phyloP scores from a whole-genome alignment of 2,113 vertebrate species.

The Microtus montanus region DNA sequence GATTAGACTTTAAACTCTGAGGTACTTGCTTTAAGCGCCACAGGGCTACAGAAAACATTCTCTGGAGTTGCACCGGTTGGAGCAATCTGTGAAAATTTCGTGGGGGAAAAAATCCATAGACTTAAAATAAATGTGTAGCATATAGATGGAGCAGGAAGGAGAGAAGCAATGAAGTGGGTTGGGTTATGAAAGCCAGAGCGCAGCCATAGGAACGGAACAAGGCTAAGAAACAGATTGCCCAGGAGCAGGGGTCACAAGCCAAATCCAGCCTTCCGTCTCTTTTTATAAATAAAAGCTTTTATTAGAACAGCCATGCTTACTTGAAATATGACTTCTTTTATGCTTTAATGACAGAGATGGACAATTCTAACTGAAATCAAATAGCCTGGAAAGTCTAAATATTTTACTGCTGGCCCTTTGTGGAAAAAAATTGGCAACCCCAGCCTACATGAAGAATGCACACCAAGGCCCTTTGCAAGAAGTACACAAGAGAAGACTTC shows the following conservation, averaged over 20 bases:
- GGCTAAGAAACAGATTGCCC: not conserved
- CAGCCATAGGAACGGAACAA: not conserved
- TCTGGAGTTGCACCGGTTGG: not conserved
- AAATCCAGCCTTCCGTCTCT: not conserved
- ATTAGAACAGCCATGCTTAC: not conserved
- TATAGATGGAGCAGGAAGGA: not conserved
- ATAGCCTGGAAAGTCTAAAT: not conserved
- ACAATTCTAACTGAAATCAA: not conserved
- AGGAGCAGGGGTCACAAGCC: not conserved
- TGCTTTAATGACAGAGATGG: not conserved
- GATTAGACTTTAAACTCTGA: slow-evolving; percentile 12
- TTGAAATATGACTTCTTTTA: slow-evolving; percentile 20
- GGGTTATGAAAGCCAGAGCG: not conserved
- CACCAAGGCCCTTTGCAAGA: not conserved
- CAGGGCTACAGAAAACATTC: not conserved
- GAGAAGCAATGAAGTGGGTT: not conserved
- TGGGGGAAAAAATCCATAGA: slow-evolving; percentile 37
- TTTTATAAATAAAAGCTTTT: slow-evolving; percentile 52
- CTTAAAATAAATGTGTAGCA: not conserved
- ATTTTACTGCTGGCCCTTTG: not conserved
- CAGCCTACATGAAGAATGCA: not conserved
- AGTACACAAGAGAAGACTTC: not conserved
- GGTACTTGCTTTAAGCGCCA: not conserved
- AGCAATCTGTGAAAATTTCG: not conserved
- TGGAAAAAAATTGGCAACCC: not conserved